Base-by-base conservation (phyloP, 2,797 vertebrate genomes). In the Syngnathus acus region DNA sequence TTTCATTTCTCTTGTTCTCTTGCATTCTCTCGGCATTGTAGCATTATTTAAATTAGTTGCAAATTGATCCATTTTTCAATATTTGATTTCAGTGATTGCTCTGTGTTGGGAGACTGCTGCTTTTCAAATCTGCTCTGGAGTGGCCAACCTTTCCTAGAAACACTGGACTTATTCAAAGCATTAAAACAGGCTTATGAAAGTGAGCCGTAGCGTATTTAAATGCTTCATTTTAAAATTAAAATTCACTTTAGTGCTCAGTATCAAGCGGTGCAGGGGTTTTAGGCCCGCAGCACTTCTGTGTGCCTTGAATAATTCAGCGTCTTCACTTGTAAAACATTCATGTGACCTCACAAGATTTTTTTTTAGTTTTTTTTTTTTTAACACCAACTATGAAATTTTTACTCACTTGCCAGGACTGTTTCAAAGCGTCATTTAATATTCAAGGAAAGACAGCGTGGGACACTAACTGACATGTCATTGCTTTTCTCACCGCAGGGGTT, bases 401-500 rank as follows among this genome's bases (percentile, higher is more conserved):
- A 47, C 23, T 38, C 42, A 59, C 47, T 16, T 64, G 14, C 26
- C 48, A 68, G 42, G 73, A 71, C 70, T 71, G 48, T 64, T 57
- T 68, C 70, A 72, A 62, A 65, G 60, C 10, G 48, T 67, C 23
- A 14, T 19, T 65, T 75, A 64, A 58, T 17, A 58, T 54, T 64
- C 53, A 61, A 70, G 40, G 38, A 54, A 43, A 32, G 64, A 62
- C 58, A 43, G 19, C 65, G 60, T 17, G 40, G 68, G 39, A 21
- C 67, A 32, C 65, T 84, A 68, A 81, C 81, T 87, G 77, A 87
- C 69, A 48, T 83, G 53, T 83, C 82, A 78, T 79, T 91, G 84
- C 88, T 88, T 89, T 71, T 88, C 76, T 91, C 73, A 82, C 86
- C 76, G 75, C 88, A 90, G 86, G 88, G 77, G 61, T 74, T 77